Base-by-base conservation (phyloP, 2,113 vertebrate species). In the Lutjanus erythropterus region DNA sequence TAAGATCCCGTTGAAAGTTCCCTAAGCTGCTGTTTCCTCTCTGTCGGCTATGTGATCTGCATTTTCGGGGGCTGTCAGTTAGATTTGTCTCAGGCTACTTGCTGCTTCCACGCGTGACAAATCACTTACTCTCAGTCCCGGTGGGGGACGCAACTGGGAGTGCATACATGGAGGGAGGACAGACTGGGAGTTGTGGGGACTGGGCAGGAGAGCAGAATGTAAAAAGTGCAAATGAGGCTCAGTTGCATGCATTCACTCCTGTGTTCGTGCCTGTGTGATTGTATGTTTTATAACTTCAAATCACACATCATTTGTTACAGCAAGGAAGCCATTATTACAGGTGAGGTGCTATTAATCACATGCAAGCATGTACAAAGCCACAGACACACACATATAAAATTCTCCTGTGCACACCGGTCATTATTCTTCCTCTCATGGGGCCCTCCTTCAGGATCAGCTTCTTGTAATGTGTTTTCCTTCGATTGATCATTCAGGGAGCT, bases 81-180 rank as follows among this genome's bases (percentile, higher is more conserved):
- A 85, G 92, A 94, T 95, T 93, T 92, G 90, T 94, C 91, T 86
- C 92, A 91, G 93, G 87, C 91, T 89, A 85, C 88, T 91, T 89
- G 88, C 89, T 87, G 75, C 90, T 71, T 85, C 86, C 86, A 84
- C 10, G 81, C 91, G 87, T 92, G 92, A 94, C 83, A 87, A 89
- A 92, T 91, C 83, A 80, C 86, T 93, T 89, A 82, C 49, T 62
- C 53, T 9, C n/a, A 69, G 71, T 84, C 83, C 84, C 70, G 76
- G 78, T 82, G 75, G 86, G 78, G 71, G 69, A 74, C 75, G 29
- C 56, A 37, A 68, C 81, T 73, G 71, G 74, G 86, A 75, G 55
- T 50, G 73, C 41, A 64, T 15, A n/a, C n/a, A n/a, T n/a, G n/a
- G n/a, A 21, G 41, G 50, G 50, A 65, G 71, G 56, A 46, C 25